Evolutionary conservation across 37 sponge, comb jelly and placozoan species (phyloP).

Genomic region (Theonella swinhoei): DNA sequence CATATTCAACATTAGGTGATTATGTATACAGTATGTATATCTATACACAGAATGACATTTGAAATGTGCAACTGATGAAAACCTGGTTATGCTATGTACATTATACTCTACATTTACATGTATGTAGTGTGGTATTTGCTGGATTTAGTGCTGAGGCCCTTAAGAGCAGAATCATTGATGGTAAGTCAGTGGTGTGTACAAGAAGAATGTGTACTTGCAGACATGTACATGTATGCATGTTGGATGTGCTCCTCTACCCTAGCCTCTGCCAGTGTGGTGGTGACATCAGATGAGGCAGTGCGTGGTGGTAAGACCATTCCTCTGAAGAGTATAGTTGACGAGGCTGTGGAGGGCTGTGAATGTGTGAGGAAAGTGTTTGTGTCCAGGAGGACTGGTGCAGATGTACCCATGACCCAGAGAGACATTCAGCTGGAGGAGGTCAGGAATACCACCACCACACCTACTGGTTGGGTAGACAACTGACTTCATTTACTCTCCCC

Average conservation of each 20-base stretch:
- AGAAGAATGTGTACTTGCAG: not conserved
- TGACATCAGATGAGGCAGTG: conserved; percentile 90
- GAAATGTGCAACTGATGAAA: too few relatives aligned
- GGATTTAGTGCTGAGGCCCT: conserved; percentile 96
- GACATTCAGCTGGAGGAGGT: conserved; percentile 85
- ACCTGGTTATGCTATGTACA: too few relatives aligned
- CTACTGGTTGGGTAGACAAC: too few relatives aligned
- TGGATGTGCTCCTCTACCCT: not conserved
- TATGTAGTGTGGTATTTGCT: conserved; percentile 88
- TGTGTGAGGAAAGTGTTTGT: conserved; percentile 85
- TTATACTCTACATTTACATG: not conserved
- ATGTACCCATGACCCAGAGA: conserved; percentile 64
- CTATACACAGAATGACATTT: too few relatives aligned
- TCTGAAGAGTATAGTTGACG: conserved; percentile 84
- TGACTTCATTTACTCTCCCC: not conserved
- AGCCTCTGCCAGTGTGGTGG: conserved; percentile 75
- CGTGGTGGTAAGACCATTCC: conserved; percentile 89
- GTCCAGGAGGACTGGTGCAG: conserved; percentile 75
- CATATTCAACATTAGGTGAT: too few relatives aligned
- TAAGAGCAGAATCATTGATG: conserved; percentile 77
- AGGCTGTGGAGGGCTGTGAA: conserved; percentile 71
- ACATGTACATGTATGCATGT: not conserved
- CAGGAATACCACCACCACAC: not conserved
- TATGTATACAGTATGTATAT: too few relatives aligned
- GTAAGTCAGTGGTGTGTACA: conserved; percentile 32